phyloP scores from a whole-genome alignment of 2,888 invertebrate species.

The Drosophila mulleri region DNA sequence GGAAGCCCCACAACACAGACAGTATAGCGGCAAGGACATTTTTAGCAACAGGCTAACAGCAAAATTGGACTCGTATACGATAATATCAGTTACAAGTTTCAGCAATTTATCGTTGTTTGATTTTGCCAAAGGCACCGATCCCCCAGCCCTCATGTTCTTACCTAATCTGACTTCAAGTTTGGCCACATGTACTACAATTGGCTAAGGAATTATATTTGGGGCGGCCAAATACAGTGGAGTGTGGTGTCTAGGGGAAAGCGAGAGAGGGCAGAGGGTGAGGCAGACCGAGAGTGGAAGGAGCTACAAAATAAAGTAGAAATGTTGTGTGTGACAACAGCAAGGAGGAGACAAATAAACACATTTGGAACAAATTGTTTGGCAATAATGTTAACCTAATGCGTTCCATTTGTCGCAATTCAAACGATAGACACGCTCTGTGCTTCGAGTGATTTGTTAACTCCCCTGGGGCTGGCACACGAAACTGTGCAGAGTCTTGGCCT shows the following conservation, averaged over 20 bases:
- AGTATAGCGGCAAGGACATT: constrained; percentile 21
- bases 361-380: constrained; percentile 79
- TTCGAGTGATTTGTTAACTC: constrained; percentile 68
- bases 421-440: constrained; percentile 68
- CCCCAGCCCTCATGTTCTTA: neutral
- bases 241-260: neutral
- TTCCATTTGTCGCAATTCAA: constrained; percentile 79
- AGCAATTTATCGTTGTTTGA: constrained; percentile 79
- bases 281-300: neutral
- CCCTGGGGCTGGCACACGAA: constrained; percentile 17
- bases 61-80: constrained; percentile 54
- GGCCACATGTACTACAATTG: constrained; percentile 71
- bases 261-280: neutral
- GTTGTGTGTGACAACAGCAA: constrained; percentile 59
- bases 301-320: constrained; percentile 24
- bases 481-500: constrained; percentile 1
- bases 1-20: constrained; percentile 57
- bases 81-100: constrained; percentile 75
- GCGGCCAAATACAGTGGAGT: constrained; percentile 16
- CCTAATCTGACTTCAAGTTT: constrained; percentile 78
- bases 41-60: constrained; percentile 70
- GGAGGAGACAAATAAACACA: constrained; percentile 74
- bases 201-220: constrained; percentile 62
- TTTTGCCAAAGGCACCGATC: constrained; percentile 39
- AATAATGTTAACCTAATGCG: constrained; percentile 79